Base-by-base conservation (phyloP, 2,888 invertebrate species). In the Drosophila multiciliata region DNA sequence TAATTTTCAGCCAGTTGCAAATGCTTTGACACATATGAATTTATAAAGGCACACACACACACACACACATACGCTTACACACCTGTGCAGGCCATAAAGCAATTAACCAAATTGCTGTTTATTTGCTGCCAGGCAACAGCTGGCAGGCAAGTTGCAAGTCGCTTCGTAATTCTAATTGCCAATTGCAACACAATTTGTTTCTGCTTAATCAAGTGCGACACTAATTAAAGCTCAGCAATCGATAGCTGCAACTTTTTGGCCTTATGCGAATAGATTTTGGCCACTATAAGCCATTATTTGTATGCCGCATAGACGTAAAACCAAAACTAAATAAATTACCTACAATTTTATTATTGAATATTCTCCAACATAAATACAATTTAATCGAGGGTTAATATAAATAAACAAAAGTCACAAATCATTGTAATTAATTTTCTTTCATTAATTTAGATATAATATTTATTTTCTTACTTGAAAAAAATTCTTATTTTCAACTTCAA, bases 101-200 rank as follows among this genome's bases (percentile, higher is more conserved):
- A 87, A 87, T 87, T 87, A 90, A 76, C 80, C 72, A 87, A 87
- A 90, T 90, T 87, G 80, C 82, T 89, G 65, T 65, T 80, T 57
- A 75, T 78, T 71, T 78, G 78, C 81, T 75, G 70, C 52, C 49
- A 67, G 72, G 73, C 78, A 81, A 79, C 80, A 80, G 80, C 82
- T 82, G 66, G 73, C 50, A 55, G 84, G 87, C 84, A 72, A 70
- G 67, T 63, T 53, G 73, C 61, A 69, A 76, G 29, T 62, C 55
- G 61, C 79, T 59, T 54, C 52, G 60, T 66, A 42, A 40, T 69
- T 65, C 54, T 79, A 80, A 78, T 78, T 80, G 78, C 54, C 64
- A 80, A 78, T 78, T 78, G 66, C 77, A 66, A 60, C 66, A 63
- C 64, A 72, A 72, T 68, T 81, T 77, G 73, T 73, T 77, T 77